Evolutionary conservation across 2,113 vertebrate genomes (phyloP), one percentile per base, ranked within the genome.

Genomic region (Callopanchax toddi): DNA sequence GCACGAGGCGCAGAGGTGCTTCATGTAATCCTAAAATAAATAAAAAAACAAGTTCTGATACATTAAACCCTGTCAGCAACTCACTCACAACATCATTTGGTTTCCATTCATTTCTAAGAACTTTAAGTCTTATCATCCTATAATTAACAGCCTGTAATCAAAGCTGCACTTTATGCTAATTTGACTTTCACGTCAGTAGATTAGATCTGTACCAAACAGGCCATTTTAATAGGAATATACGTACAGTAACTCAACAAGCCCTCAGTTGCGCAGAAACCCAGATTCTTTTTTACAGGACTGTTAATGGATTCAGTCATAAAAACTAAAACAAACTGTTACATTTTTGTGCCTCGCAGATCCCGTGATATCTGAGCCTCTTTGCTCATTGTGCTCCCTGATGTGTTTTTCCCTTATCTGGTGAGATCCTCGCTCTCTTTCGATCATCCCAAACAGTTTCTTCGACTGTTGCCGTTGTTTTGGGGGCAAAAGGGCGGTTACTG

Each of bases 321-420:
- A n/a, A n/a, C n/a, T n/a, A n/a, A n/a, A n/a, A n/a, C n/a, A n/a
- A n/a, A n/a, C n/a, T 65, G 26, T 53, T 55, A 56, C 72, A 81
- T 55, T 48, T 17, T 50, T 53, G 66, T 69, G 71, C 54, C 72
- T 56, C 32, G 49, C 49, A 66, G 74, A 63, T 16, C 25, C 44
- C 21, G 15, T 6, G 4, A 12, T 52, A 15, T 53, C 57, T 46
- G 25, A 60, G 23, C 25, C 17, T n/a, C 11, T 23, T 32, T 54
- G 15, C 39, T 66, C 48, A 29, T 17, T 60, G 60, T 20, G 34
- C 64, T 76, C 54, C 67, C 66, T 43, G 60, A 42, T 56, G 13
- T 46, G 26, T 63, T 80, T 74, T 51, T 69, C 54, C 79, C 68
- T 78, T 66, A 72, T 78, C 71, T 52, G 1, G 2, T 12, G 4